phyloP scores from a whole-genome alignment of 2,113 vertebrate species.

The Scomber colias region DNA sequence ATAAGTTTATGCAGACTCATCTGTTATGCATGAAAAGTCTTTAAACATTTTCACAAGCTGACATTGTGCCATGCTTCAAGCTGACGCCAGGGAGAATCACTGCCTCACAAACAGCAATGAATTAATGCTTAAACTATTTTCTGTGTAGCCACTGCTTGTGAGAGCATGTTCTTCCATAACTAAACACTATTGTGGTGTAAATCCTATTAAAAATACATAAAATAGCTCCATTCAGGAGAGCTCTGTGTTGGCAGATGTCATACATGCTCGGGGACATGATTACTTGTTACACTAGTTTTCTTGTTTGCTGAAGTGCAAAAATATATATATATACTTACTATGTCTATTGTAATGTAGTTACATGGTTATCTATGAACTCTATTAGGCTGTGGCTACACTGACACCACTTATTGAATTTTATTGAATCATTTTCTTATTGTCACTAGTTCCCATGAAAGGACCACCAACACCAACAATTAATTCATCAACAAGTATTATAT shows the following conservation, averaged over 20 bases:
- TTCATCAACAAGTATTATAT: too few relatives aligned
- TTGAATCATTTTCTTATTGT: too few relatives aligned
- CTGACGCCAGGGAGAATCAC: background rate
- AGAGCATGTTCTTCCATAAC: too few relatives aligned
- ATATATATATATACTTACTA: too few relatives aligned
- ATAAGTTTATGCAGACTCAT: background rate
- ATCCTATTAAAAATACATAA: background rate
- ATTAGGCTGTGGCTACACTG: background rate
- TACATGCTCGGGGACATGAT: background rate
- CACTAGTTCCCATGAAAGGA: too few relatives aligned
- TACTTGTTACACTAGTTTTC: too few relatives aligned
- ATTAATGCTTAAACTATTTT: background rate
- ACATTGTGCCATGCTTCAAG: background rate
- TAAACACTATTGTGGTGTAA: too few relatives aligned
- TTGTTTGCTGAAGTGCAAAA: background rate
- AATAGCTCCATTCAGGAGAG: background rate
- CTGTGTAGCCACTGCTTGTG: background rate
- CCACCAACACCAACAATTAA: too few relatives aligned
- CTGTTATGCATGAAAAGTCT: slow-evolving; percentile 5
- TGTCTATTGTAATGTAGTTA: background rate
- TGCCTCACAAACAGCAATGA: too few relatives aligned
- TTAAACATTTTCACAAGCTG: background rate
- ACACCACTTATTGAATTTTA: background rate
- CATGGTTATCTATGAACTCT: background rate
- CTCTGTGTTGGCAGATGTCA: background rate